A percentile compares a stretch with the other conserved stretches of the same genome.
phyloP scores from a whole-genome alignment of 2,797 vertebrate genomes.

The Antennarius maculatus region DNA sequence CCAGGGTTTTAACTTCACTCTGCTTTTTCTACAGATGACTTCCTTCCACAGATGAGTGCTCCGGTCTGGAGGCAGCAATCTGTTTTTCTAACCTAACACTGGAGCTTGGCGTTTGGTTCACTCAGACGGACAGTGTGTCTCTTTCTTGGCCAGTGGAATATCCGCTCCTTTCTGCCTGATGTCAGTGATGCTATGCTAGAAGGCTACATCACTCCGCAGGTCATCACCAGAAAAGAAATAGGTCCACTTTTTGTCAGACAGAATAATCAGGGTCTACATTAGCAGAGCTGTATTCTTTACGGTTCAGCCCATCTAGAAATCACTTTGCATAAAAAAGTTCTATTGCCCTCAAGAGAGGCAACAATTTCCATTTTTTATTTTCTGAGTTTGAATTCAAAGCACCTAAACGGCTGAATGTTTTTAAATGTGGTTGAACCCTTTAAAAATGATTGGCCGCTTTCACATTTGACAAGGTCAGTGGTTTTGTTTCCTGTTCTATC shows the following conservation, averaged over 20 bases:
- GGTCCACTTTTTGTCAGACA: not conserved
- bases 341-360: not conserved
- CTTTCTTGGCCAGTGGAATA: constrained; percentile 41
- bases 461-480: too few relatives aligned
- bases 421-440: too few relatives aligned
- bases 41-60: constrained; percentile 26
- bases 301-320: not conserved
- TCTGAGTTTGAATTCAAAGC: too few relatives aligned
- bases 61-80: constrained; percentile 19
- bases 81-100: constrained; percentile 41
- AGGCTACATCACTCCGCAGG: constrained; percentile 18
- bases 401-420: too few relatives aligned
- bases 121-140: constrained; percentile 46
- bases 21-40: too few relatives aligned
- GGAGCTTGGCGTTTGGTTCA: constrained; percentile 34
- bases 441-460: too few relatives aligned
- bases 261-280: not conserved
- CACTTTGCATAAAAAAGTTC: not conserved
- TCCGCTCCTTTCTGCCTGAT: constrained; percentile 7
- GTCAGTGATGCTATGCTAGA: constrained; percentile 11
- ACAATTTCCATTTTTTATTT: not conserved
- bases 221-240: not conserved
- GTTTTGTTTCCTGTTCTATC: too few relatives aligned
- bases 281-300: not conserved
- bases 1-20: constrained; percentile 28